Conservation (phyloP, 2,888 invertebrate species). For the Micoletzkya japonica region DNA sequence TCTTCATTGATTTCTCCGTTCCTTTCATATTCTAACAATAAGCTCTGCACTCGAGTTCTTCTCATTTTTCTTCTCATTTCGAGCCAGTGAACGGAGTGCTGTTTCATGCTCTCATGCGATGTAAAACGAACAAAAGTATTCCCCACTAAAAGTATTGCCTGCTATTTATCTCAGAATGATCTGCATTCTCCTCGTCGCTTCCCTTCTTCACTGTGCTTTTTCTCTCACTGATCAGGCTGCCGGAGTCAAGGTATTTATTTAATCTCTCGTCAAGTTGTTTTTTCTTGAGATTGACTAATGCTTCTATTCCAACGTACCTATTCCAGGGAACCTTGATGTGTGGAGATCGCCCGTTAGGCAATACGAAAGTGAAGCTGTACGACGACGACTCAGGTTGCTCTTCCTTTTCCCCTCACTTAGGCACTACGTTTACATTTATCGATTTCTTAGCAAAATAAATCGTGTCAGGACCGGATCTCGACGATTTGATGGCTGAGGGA, state of each 20-base stretch:
- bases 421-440: neutral
- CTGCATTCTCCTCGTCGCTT: slow-evolving; percentile 1
- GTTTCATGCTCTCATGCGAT: too few relatives aligned
- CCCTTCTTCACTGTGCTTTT: neutral
- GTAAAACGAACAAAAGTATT: too few relatives aligned
- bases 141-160: too few relatives aligned
- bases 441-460: neutral
- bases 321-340: slow-evolving; percentile 54
- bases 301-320: too few relatives aligned
- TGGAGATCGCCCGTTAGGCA: slow-evolving; percentile 47
- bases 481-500: slow-evolving; percentile 49
- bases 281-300: too few relatives aligned
- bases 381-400: slow-evolving; percentile 49
- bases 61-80: too few relatives aligned
- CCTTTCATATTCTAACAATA: too few relatives aligned
- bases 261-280: too few relatives aligned
- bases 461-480: slow-evolving; percentile 32
- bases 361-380: slow-evolving; percentile 54
- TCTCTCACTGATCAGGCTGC: slow-evolving; percentile 17
- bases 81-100: too few relatives aligned
- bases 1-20: too few relatives aligned
- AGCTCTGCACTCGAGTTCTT: too few relatives aligned
- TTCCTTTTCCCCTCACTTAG: neutral
- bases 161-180: too few relatives aligned
- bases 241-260: slow-evolving; percentile 8